phyloP scores from a whole-genome alignment of 2,113 vertebrate genomes.

The Pachyramphus minor region DNA sequence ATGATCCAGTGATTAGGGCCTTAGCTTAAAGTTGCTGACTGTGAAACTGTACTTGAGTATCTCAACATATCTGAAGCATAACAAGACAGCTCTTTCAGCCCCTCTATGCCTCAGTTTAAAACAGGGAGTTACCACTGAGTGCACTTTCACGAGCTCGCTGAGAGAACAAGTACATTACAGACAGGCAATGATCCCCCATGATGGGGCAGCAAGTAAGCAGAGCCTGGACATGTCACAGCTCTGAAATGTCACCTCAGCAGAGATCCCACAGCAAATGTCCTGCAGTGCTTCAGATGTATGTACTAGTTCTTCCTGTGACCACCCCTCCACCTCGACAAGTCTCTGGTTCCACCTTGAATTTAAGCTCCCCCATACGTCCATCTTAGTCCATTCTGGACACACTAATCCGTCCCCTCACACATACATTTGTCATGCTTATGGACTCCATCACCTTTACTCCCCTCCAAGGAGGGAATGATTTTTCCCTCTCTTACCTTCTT shows the following conservation, averaged over 20 bases:
- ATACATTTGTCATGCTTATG: background rate
- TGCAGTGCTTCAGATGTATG: rapidly evolving
- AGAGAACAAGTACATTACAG: background rate
- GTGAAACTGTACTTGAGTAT: background rate
- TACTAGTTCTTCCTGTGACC: background rate
- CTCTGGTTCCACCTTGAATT: background rate
- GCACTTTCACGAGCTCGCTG: background rate
- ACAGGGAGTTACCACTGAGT: background rate
- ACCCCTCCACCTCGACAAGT: rapidly evolving
- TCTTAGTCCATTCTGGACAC: background rate
- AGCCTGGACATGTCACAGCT: background rate
- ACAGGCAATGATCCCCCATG: no score
- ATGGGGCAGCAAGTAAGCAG: rapidly evolving
- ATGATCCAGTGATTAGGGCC: background rate
- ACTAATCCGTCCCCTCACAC: background rate
- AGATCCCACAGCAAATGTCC: background rate
- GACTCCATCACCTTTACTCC: background rate
- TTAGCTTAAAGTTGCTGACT: background rate
- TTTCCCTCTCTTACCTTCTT: background rate
- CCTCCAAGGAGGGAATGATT: background rate
- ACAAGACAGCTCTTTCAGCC: background rate
- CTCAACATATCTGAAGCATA: background rate
- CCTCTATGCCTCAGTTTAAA: background rate
- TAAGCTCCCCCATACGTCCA: background rate
- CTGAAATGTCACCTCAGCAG: rapidly evolving